These are phyloP conservation scores for Agonopterix alstromeriana DNA, from an alignment of 2,888 invertebrate genomes.

Conservation along the genomic window DNA sequence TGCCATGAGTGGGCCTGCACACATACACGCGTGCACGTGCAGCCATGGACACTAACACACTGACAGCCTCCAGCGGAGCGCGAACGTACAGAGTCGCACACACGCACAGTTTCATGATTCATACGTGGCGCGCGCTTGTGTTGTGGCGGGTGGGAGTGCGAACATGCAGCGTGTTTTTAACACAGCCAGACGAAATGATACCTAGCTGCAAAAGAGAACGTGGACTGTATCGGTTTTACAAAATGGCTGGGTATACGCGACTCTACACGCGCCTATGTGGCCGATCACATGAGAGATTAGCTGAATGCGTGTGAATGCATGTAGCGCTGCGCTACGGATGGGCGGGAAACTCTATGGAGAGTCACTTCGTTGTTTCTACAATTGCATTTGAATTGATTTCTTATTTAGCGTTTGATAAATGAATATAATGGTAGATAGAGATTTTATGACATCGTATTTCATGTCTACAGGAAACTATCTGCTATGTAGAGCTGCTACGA, in stretches of 20 bases:
- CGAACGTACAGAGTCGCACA: constrained; percentile 58
- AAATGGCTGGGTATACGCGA: constrained; percentile 61
- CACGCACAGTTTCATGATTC: constrained; percentile 52
- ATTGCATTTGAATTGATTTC: constrained; percentile 29
- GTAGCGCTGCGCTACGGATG: constrained; percentile 56
- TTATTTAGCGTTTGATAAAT: background rate
- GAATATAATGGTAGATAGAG: too few species aligned
- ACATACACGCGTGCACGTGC: constrained; percentile 57
- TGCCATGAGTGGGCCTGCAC: constrained; percentile 73
- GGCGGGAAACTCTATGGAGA: constrained; percentile 59
- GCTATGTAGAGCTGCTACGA: too few species aligned
- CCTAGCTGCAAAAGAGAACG: constrained; percentile 62
- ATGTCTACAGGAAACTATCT: too few species aligned
- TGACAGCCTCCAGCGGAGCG: constrained; percentile 66
- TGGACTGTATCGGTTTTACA: constrained; percentile 61
- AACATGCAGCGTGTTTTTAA: constrained; percentile 74
- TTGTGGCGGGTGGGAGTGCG: constrained; percentile 73
- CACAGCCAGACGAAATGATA: constrained; percentile 72
- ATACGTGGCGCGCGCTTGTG: constrained; percentile 61
- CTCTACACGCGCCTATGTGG: constrained; percentile 55
- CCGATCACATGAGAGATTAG: constrained; percentile 72
- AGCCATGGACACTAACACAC: constrained; percentile 66
- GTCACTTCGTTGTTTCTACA: constrained; percentile 35
- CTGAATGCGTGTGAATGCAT: constrained; percentile 71
- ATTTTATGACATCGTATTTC: too few species aligned